phyloP scores from a whole-genome alignment of 2,113 vertebrate species.

The Jaculus jaculus region DNA sequence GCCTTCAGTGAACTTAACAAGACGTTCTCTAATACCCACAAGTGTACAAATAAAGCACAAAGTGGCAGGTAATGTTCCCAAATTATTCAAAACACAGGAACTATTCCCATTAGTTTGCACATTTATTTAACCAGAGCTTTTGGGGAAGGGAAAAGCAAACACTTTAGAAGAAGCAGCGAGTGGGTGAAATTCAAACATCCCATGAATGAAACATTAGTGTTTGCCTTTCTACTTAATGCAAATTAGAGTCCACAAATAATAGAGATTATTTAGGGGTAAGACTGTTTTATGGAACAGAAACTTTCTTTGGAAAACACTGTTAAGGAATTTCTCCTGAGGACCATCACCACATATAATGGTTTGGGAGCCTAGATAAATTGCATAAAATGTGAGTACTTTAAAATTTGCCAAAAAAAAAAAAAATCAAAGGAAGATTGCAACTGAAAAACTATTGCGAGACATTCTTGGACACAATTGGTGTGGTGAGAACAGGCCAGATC shows the following conservation, averaged over 20 bases:
- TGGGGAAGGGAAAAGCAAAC: slow-evolving; percentile 64
- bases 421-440: slow-evolving; percentile 57
- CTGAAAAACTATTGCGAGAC: slow-evolving; percentile 50
- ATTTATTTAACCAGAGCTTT: slow-evolving; percentile 72
- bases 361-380: slow-evolving; percentile 44
- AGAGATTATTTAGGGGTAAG: background rate
- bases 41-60: slow-evolving; percentile 42
- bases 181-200: slow-evolving; percentile 53
- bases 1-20: slow-evolving; percentile 35
- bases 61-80: slow-evolving; percentile 50
- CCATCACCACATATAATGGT: slow-evolving; percentile 13
- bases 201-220: slow-evolving; percentile 60
- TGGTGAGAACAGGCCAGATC: slow-evolving; percentile 13
- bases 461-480: slow-evolving; percentile 48
- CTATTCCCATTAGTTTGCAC: slow-evolving; percentile 53
- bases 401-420: background rate
- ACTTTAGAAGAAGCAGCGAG: slow-evolving; percentile 19
- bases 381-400: slow-evolving; percentile 37
- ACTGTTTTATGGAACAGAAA: background rate
- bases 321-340: slow-evolving; percentile 50
- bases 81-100: slow-evolving; percentile 61
- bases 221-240: slow-evolving; percentile 42
- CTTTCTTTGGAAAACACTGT: slow-evolving; percentile 55
- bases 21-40: background rate
- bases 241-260: background rate